These are phyloP conservation scores for Archivesica marissinica DNA, from an alignment of 1,140 invertebrate species.

Conservation along the genomic window DNA sequence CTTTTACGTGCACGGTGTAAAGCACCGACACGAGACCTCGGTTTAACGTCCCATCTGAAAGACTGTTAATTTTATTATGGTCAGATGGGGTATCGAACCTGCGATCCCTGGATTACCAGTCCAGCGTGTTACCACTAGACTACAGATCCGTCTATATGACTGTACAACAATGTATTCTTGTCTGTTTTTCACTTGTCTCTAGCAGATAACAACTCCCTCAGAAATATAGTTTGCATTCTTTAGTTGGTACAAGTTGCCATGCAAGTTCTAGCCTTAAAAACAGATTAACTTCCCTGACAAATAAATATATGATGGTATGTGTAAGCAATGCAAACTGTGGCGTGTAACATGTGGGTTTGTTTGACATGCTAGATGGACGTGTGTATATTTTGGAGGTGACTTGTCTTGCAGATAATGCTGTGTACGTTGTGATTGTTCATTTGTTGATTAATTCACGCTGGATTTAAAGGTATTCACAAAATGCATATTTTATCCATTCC, in stretches of 20 bases:
- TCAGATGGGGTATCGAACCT: too few relatives aligned
- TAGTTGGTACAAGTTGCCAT: not conserved
- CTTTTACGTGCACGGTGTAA: too few relatives aligned
- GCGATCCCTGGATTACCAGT: not conserved
- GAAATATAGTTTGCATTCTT: not conserved
- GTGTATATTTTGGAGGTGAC: slow-evolving; percentile 4
- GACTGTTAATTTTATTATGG: too few relatives aligned
- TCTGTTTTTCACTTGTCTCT: not conserved
- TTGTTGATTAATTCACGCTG: not conserved
- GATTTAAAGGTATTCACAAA: slow-evolving; percentile 2
- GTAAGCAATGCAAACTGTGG: not conserved
- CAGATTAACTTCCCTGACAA: not conserved
- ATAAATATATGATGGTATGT: slow-evolving; percentile 10
- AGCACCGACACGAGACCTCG: too few relatives aligned
- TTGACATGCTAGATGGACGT: slow-evolving; percentile 18
- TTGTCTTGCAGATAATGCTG: not conserved
- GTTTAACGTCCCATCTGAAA: too few relatives aligned
- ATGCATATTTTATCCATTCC: too few relatives aligned
- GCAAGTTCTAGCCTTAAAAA: not conserved
- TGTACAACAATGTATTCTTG: not conserved
- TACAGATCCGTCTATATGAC: not conserved
- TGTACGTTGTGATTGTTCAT: slow-evolving; percentile 2
- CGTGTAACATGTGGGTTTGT: slow-evolving; percentile 22
- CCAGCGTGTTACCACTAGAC: not conserved
- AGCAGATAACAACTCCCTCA: not conserved